A percentile compares a stretch with the other conserved stretches of the same genome.
phyloP scores from a whole-genome alignment of 2,113 vertebrate genomes.

The Syngnathus floridae region DNA sequence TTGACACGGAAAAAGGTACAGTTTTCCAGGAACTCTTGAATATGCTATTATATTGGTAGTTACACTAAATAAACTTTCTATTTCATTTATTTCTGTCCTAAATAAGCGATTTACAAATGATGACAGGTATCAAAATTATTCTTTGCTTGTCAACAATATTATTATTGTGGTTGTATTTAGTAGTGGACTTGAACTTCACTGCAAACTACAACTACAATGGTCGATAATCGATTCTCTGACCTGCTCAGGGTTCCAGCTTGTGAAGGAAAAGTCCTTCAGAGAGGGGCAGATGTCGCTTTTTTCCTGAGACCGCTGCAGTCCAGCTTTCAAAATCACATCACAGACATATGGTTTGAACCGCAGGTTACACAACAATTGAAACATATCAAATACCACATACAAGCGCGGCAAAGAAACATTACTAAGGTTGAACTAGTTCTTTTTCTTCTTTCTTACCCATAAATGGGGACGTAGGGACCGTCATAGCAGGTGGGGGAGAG shows the following conservation, averaged over 20 bases:
- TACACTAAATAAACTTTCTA: no score
- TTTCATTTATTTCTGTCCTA: no score
- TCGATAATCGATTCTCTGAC: conserved; percentile 53
- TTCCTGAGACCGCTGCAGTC: conserved; percentile 70
- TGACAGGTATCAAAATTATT: no score
- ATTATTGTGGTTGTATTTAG: not conserved
- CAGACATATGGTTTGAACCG: conserved; percentile 5
- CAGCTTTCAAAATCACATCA: conserved; percentile 53
- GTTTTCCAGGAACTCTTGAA: no score
- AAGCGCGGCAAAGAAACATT: not conserved
- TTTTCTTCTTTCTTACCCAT: conserved; percentile 48
- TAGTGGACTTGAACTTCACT: not conserved
- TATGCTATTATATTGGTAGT: no score
- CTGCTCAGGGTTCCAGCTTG: conserved; percentile 80
- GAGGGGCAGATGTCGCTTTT: conserved; percentile 82
- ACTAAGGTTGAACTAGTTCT: not conserved
- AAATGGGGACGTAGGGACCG: conserved; percentile 59
- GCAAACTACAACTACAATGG: not conserved
- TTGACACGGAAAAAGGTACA: no score
- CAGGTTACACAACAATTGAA: no score
- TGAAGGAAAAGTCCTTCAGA: conserved; percentile 83
- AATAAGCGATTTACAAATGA: no score
- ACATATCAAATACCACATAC: not conserved
- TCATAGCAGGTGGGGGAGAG: conserved; percentile 54
- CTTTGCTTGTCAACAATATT: not conserved